Conservation (phyloP, 2,888 invertebrate genomes). For the Prenolepis imparis region DNA sequence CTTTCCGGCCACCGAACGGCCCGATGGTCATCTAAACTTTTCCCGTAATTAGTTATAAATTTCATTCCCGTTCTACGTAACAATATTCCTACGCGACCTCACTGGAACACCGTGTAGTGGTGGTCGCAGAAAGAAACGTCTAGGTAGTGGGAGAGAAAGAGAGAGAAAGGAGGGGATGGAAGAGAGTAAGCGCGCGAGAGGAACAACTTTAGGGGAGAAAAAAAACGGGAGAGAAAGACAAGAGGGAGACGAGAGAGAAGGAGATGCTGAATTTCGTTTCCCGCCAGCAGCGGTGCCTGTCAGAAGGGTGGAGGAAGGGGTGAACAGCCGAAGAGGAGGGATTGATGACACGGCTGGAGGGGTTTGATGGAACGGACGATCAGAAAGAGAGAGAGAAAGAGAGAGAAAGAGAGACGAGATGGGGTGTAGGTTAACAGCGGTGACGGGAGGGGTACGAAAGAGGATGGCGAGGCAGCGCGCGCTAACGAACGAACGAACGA, state of each 20-base stretch:
- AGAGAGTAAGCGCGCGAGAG: constrained; percentile 29
- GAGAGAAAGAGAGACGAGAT: constrained; percentile 47
- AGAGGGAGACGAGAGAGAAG: constrained; percentile 41
- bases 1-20: constrained; percentile 75
- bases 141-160: constrained; percentile 62
- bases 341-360: constrained; percentile 44
- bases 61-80: constrained; percentile 82
- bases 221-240: constrained; percentile 45
- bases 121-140: constrained; percentile 61
- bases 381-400: constrained; percentile 56
- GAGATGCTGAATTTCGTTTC: constrained; percentile 65
- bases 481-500: constrained; percentile 62
- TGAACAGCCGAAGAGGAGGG: constrained; percentile 63
- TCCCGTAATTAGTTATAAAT: constrained; percentile 85
- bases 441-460: constrained; percentile 61
- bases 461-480: constrained; percentile 64
- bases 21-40: constrained; percentile 84
- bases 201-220: constrained; percentile 51
- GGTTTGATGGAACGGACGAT: constrained; percentile 46
- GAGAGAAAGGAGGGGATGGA: constrained; percentile 35
- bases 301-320: constrained; percentile 57
- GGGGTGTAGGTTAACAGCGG: constrained; percentile 53
- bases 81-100: constrained; percentile 81
- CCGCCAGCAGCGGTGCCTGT: constrained; percentile 69
- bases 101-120: constrained; percentile 73